Base-by-base conservation (phyloP, 1,140 invertebrate species). In the Piezodorus guildinii region DNA sequence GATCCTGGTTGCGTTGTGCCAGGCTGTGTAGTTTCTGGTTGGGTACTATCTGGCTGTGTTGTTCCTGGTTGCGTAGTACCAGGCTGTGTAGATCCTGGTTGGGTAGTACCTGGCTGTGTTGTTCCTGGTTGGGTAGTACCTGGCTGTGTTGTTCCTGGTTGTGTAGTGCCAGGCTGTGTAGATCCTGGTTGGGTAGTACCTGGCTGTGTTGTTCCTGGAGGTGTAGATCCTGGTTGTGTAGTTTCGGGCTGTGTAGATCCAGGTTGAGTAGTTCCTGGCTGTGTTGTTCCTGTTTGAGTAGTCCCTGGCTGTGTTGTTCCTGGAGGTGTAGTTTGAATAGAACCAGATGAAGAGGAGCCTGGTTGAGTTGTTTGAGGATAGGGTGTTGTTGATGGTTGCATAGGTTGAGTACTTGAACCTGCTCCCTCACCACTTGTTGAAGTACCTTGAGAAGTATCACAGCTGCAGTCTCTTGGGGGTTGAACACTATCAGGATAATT, bases 401-500 rank as follows among this genome's bases (percentile, higher is more conserved):
- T 62, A 46, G 34, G 30, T 15, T 52, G 30, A 10, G 62, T 63
- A 44, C 27, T 62, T 60, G 67, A 44, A 30, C 44, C 25, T 5
- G 25, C 8, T 56, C 34, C 17, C 12, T 17, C 23, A 19, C 39
- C 12, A 52, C 5, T 52, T 4, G 10, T n/a, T 52, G n/a, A n/a
- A 52, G 3, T 66, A n/a, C 46, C 46, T 23, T 21, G 52, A 16
- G 52, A 56, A 39, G 34, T 6, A 25, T 56, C 52, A 56, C 52
- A 56, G 23, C 52, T 66, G 46, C 79, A 80, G 52, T 79, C 72
- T 72, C 77, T 72, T 1, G 73, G 64, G 2, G 79, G 78, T 63
- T 80, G 77, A 60, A 82, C 75, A 16, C 77, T 75, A 65, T 79
- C 76, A 10, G 75, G 73, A 69, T 82, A 72, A 68, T 81, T 81